phyloP scores from a whole-genome alignment of 1,140 invertebrate species.

The Adelges cooleyi region DNA sequence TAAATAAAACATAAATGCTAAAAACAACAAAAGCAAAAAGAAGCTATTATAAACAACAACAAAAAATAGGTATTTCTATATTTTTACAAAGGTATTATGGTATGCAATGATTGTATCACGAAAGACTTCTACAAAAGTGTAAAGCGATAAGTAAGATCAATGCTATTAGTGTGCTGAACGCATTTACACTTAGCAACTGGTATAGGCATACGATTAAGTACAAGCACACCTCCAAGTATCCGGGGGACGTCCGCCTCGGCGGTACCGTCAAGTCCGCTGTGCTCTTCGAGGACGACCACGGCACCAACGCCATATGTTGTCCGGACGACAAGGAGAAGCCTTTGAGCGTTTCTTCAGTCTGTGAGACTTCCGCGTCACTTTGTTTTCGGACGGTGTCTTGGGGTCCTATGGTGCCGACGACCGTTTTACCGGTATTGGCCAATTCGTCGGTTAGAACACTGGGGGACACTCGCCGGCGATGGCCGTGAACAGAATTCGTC shows the following conservation, averaged over 20 bases:
- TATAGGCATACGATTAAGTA: slow-evolving; percentile 13
- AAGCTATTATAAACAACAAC: slow-evolving; percentile 12
- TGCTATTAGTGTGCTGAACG: slow-evolving; percentile 1
- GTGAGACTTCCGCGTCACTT: neutral
- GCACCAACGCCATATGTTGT: neutral
- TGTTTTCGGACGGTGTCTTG: neutral
- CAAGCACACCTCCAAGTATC: slow-evolving; percentile 20
- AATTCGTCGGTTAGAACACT: neutral
- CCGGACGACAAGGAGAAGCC: neutral
- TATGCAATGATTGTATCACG: too few relatives aligned
- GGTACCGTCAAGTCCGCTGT: neutral
- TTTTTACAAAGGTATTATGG: neutral
- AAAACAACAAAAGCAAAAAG: neutral
- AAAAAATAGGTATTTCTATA: neutral
- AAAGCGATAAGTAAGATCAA: slow-evolving; percentile 18
- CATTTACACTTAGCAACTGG: slow-evolving; percentile 12
- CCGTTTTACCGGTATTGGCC: neutral
- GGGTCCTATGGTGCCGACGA: neutral
- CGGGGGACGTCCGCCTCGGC: neutral
- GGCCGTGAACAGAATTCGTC: too few relatives aligned
- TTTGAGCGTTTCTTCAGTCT: neutral
- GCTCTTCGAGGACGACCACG: neutral
- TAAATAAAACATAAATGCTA: too few relatives aligned
- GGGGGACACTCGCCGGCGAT: too few relatives aligned
- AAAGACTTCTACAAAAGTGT: slow-evolving; percentile 16